Evolutionary conservation across 1,140 invertebrate genomes (phyloP).

Genomic region (Brachionus manjavacas): DNA sequence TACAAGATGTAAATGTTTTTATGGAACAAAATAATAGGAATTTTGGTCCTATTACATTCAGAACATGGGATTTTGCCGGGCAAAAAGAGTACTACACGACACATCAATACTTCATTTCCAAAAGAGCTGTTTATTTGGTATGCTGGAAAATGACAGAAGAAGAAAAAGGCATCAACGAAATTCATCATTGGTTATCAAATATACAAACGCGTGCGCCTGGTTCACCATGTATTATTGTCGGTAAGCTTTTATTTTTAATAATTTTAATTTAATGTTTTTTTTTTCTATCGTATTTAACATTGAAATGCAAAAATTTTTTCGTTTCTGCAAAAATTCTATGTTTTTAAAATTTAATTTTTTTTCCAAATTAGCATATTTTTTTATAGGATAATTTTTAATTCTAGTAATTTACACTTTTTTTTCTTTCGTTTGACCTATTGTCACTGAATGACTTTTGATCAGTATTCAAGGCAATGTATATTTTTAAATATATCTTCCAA

Average conservation of each 20-base stretch:
- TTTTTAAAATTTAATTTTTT: too few species aligned
- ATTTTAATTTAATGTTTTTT: too few species aligned
- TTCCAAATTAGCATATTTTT: too few species aligned
- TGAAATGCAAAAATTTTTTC: too few species aligned
- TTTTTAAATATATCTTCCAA: too few species aligned
- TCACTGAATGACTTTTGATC: too few species aligned
- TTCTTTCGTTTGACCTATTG: too few species aligned
- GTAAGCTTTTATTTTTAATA: neutral
- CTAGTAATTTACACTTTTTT: too few species aligned
- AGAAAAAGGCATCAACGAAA: constrained; percentile 77
- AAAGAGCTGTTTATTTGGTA: constrained; percentile 87
- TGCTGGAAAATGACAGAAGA: constrained; percentile 91
- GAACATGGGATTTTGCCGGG: constrained; percentile 99
- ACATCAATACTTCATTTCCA: constrained; percentile 95
- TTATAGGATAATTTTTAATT: too few species aligned
- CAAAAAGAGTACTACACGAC: constrained; percentile 73
- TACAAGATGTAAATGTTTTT: neutral
- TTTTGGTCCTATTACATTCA: constrained; percentile 79
- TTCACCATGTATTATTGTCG: constrained; percentile 20
- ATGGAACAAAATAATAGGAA: constrained; percentile 1
- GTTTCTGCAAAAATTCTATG: too few species aligned
- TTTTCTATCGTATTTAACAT: too few species aligned
- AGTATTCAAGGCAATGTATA: too few species aligned
- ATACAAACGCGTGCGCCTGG: constrained; percentile 67
- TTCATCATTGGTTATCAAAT: constrained; percentile 89